Base-by-base conservation (phyloP, 1,140 invertebrate genomes). In the Triops longicaudatus region DNA sequence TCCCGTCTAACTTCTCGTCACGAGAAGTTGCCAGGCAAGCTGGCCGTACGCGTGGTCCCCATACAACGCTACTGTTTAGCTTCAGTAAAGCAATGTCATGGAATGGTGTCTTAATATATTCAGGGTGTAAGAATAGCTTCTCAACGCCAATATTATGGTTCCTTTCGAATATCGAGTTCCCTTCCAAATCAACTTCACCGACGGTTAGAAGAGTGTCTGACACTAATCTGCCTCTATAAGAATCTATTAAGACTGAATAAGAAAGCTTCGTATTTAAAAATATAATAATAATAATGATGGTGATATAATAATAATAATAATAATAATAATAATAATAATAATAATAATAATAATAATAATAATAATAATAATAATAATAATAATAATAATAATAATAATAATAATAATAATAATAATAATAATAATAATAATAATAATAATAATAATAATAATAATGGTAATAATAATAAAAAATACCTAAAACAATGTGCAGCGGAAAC, bases 401-500 rank as follows among this genome's bases (percentile, higher is more conserved):
- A n/a, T n/a, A n/a, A n/a, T n/a, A n/a, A n/a, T n/a, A n/a, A n/a
- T n/a, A n/a, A n/a, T n/a, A n/a, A n/a, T n/a, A n/a, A n/a, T n/a
- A n/a, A n/a, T n/a, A n/a, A n/a, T n/a, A n/a, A n/a, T n/a, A n/a
- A n/a, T n/a, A n/a, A n/a, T n/a, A n/a, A n/a, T n/a, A n/a, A n/a
- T n/a, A n/a, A n/a, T n/a, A n/a, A n/a, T n/a, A n/a, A n/a, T n/a
- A n/a, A n/a, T n/a, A n/a, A n/a, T n/a, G n/a, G n/a, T n/a, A n/a
- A n/a, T n/a, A n/a, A n/a, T n/a, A n/a, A n/a, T n/a, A n/a, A 84
- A 86, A 84, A 92, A 90, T 89, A 90, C 87, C 91, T 91, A 74
- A 96, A 87, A 81, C 95, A 97, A 84, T 97, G 95, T 0, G 91
- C 95, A 2, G 95, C 94, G 1, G 93, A 95, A 10, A 97, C 80